These are phyloP conservation scores for Elephas maximus DNA, from an alignment of 2,113 vertebrate species.

Conservation along the genomic window DNA sequence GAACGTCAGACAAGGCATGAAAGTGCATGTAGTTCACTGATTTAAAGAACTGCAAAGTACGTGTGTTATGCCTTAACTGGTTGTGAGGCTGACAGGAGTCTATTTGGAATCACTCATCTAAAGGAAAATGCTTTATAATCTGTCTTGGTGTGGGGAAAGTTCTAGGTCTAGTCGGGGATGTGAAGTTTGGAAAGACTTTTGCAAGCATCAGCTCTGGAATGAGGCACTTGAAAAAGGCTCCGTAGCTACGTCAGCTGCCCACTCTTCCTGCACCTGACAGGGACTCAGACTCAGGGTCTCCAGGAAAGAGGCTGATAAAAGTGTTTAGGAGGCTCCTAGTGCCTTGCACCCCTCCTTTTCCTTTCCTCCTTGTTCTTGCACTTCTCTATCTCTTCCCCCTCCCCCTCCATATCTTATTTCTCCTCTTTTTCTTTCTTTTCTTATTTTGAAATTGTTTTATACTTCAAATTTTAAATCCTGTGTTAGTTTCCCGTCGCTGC, in stretches of 20 bases:
- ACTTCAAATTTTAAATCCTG: background rate
- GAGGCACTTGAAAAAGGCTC: background rate
- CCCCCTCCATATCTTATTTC: background rate
- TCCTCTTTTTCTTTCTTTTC: constrained; percentile 10
- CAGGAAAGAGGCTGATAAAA: fast-evolving
- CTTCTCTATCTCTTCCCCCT: background rate
- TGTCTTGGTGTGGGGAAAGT: background rate
- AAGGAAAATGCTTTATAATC: background rate
- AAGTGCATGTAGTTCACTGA: background rate
- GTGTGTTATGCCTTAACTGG: background rate
- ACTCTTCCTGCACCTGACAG: background rate
- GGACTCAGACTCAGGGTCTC: no score
- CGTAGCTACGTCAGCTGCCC: fast-evolving
- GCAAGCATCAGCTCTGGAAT: background rate
- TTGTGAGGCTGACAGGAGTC: background rate
- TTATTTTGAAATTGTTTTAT: background rate
- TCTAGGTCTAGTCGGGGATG: background rate
- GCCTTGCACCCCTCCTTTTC: no score
- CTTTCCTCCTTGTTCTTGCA: background rate
- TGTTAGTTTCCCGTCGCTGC: background rate
- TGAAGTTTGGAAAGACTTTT: background rate
- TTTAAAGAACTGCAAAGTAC: background rate
- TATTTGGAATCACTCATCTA: background rate
- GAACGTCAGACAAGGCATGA: background rate
- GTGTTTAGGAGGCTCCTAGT: no score